Conservation (phyloP, 2,888 invertebrate species). For the Clitarchus hookeri region DNA sequence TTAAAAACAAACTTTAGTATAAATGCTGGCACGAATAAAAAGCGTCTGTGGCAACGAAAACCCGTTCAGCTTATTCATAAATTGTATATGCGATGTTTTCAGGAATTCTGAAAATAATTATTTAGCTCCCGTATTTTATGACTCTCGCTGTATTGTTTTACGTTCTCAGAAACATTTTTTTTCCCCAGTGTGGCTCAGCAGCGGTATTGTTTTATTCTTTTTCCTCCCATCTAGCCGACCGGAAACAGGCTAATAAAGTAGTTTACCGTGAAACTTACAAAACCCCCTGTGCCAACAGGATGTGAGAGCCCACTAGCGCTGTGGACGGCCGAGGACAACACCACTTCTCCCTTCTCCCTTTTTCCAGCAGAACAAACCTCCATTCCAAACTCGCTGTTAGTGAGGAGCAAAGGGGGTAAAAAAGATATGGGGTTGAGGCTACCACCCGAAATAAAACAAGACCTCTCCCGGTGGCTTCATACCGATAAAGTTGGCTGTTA, state of each 20-base stretch:
- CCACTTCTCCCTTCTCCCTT: background rate
- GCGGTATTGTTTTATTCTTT: background rate
- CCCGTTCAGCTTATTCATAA: background rate
- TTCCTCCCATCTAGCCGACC: background rate
- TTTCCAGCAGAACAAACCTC: background rate
- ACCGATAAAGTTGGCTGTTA: background rate
- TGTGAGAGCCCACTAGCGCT: background rate
- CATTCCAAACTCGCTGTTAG: background rate
- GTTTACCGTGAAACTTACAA: background rate
- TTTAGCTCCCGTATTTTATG: background rate
- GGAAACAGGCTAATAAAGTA: background rate
- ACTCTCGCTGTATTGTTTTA: background rate
- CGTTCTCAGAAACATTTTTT: background rate
- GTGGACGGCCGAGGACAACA: background rate
- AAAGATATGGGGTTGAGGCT: background rate
- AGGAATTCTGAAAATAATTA: background rate
- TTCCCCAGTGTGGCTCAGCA: background rate
- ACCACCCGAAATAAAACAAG: background rate
- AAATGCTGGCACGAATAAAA: background rate
- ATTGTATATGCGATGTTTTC: background rate
- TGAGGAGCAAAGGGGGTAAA: no score
- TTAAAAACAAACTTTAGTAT: no score
- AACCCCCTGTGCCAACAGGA: background rate
- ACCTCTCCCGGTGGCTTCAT: background rate
- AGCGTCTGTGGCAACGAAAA: background rate